Conservation (phyloP, 2,888 invertebrate genomes). For the Melanostoma mellinum region DNA sequence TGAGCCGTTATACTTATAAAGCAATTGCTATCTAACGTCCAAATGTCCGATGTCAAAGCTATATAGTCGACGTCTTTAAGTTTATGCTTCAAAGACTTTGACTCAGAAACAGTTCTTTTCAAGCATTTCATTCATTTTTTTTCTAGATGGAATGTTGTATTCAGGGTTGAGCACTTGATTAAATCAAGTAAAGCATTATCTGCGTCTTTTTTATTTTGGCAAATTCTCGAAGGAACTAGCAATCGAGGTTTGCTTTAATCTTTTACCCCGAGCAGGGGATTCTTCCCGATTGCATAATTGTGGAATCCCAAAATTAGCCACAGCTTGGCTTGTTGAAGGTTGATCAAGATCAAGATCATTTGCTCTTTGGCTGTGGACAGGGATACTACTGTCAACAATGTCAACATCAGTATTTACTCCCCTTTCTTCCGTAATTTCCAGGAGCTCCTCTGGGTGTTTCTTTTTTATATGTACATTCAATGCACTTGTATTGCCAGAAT, state of each 20-base stretch:
- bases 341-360: background rate
- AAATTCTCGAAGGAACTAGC: background rate
- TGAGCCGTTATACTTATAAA: slow-evolving; percentile 14
- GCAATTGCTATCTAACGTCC: slow-evolving; percentile 13
- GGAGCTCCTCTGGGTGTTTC: slow-evolving; percentile 9
- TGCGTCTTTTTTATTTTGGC: background rate
- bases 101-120: slow-evolving; percentile 5
- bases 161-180: background rate
- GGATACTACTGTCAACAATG: background rate
- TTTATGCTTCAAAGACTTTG: background rate
- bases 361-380: background rate
- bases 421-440: background rate
- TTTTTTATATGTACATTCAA: slow-evolving; percentile 8
- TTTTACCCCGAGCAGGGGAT: background rate
- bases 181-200: background rate
- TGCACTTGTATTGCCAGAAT: slow-evolving; percentile 6
- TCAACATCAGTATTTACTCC: background rate
- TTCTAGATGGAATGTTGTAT: background rate
- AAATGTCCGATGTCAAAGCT: slow-evolving; percentile 17
- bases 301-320: too few species aligned
- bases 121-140: slow-evolving; percentile 2
- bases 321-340: background rate
- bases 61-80: slow-evolving; percentile 9
- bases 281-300: too few species aligned
- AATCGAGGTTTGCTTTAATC: background rate